phyloP scores from a whole-genome alignment of 1,140 invertebrate genomes.

The Potamilus streckersoni region DNA sequence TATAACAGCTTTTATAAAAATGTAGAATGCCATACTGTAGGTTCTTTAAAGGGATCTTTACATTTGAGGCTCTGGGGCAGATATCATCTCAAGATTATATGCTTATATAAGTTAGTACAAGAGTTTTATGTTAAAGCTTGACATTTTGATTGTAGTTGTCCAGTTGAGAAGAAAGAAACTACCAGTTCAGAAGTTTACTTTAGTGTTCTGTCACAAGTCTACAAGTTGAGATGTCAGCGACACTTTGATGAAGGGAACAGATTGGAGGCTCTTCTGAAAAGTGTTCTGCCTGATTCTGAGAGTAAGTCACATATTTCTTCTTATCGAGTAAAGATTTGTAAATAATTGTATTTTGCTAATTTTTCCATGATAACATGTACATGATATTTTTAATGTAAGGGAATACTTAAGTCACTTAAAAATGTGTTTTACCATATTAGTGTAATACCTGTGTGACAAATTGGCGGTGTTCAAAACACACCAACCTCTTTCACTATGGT shows the following conservation, averaged over 20 bases:
- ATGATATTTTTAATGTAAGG: slow-evolving; percentile 4
- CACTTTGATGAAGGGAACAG: slow-evolving; percentile 51
- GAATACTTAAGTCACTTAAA: not conserved
- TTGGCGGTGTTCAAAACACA: no score
- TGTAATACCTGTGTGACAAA: no score
- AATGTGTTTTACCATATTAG: not conserved
- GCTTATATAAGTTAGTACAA: not conserved
- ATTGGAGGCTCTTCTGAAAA: slow-evolving; percentile 41
- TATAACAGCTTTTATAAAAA: no score
- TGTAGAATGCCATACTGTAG: no score
- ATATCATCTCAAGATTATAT: not conserved
- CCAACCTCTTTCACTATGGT: no score
- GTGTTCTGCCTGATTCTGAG: slow-evolving; percentile 13
- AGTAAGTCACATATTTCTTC: not conserved
- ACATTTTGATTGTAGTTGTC: not conserved
- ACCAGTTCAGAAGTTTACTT: slow-evolving; percentile 25
- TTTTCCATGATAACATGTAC: not conserved
- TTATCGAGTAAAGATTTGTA: slow-evolving; percentile 3
- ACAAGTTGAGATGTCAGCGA: slow-evolving; percentile 35
- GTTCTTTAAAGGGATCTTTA: no score
- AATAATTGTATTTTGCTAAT: not conserved
- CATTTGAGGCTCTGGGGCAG: no score
- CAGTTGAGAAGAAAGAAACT: slow-evolving; percentile 8
- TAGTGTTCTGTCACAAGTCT: slow-evolving; percentile 32
- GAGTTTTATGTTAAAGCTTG: not conserved